phyloP scores from a whole-genome alignment of 1,140 invertebrate species.

The Drosophila virilis region DNA sequence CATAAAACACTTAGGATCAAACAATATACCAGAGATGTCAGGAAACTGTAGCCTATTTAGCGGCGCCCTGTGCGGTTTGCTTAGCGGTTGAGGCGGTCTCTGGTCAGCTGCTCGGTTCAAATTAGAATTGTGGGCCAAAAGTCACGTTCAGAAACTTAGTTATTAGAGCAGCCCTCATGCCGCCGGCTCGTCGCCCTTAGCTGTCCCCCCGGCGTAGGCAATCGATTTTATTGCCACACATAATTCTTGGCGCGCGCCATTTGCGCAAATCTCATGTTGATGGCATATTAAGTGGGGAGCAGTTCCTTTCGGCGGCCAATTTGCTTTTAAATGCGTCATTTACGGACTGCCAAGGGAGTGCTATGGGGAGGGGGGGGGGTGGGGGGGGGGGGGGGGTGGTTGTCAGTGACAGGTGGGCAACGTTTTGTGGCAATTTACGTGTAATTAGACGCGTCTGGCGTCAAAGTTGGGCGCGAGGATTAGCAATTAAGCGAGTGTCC shows the following conservation, averaged over 20 bases:
- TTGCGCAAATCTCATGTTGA: slow-evolving; percentile 81
- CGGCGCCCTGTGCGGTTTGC: slow-evolving; percentile 3
- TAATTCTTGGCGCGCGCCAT: slow-evolving; percentile 73
- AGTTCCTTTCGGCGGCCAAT: slow-evolving; percentile 55
- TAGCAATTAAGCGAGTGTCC: slow-evolving; percentile 80
- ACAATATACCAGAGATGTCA: slow-evolving; percentile 40
- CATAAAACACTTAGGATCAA: slow-evolving; percentile 82
- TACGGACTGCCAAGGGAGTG: neutral
- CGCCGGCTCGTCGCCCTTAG: neutral
- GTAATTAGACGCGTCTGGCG: slow-evolving; percentile 76
- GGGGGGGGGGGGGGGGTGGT: too few species aligned
- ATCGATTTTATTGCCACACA: slow-evolving; percentile 81
- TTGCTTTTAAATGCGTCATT: slow-evolving; percentile 70
- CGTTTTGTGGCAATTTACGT: slow-evolving; percentile 55
- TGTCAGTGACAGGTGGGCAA: slow-evolving; percentile 5
- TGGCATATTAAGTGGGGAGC: slow-evolving; percentile 74
- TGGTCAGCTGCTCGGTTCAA: slow-evolving; percentile 25
- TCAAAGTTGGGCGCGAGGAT: slow-evolving; percentile 56
- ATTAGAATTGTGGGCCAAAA: slow-evolving; percentile 74
- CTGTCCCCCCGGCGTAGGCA: neutral
- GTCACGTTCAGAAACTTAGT: slow-evolving; percentile 74
- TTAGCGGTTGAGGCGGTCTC: neutral
- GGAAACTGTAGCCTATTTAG: slow-evolving; percentile 58
- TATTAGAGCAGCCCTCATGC: slow-evolving; percentile 62
- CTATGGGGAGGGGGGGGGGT: neutral